Conservation (phyloP, 2,113 vertebrate genomes). For the Podiceps cristatus region DNA sequence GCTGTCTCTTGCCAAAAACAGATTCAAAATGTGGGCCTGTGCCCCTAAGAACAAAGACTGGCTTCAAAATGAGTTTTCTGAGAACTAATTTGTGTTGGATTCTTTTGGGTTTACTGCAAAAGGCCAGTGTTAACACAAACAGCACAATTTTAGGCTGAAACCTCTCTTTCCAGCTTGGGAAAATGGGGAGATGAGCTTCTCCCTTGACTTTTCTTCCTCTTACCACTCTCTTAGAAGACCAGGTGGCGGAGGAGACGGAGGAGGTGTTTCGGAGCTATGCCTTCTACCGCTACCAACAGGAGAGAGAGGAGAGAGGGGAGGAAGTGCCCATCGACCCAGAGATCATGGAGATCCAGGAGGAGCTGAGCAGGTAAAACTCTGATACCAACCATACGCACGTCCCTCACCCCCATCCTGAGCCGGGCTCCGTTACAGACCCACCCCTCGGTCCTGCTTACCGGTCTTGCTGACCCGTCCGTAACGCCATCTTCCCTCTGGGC, state of each 20-base stretch:
- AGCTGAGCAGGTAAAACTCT: slow-evolving; percentile 62
- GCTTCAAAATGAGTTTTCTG: neutral
- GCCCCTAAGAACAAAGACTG: neutral
- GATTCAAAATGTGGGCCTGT: neutral
- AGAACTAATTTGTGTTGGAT: neutral
- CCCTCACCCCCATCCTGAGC: neutral
- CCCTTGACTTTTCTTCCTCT: neutral
- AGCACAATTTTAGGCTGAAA: neutral
- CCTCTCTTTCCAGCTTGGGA: neutral
- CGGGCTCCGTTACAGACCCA: accelerated
- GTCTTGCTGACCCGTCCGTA: neutral
- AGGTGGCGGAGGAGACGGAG: slow-evolving; percentile 73
- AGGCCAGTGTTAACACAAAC: neutral
- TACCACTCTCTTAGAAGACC: slow-evolving; percentile 69
- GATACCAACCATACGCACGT: accelerated
- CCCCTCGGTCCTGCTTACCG: neutral
- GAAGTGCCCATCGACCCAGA: slow-evolving; percentile 72
- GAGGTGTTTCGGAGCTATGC: slow-evolving; percentile 82
- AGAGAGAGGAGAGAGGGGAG: slow-evolving; percentile 65
- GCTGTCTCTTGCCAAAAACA: neutral
- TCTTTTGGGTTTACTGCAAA: neutral
- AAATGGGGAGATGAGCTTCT: accelerated
- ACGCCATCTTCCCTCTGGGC: accelerated
- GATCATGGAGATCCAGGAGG: slow-evolving; percentile 62
- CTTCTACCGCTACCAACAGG: slow-evolving; percentile 75